Evolutionary conservation across 2,113 vertebrate species (phyloP), one percentile per base, ranked within the genome.

Genomic region (Panthera uncia): DNA sequence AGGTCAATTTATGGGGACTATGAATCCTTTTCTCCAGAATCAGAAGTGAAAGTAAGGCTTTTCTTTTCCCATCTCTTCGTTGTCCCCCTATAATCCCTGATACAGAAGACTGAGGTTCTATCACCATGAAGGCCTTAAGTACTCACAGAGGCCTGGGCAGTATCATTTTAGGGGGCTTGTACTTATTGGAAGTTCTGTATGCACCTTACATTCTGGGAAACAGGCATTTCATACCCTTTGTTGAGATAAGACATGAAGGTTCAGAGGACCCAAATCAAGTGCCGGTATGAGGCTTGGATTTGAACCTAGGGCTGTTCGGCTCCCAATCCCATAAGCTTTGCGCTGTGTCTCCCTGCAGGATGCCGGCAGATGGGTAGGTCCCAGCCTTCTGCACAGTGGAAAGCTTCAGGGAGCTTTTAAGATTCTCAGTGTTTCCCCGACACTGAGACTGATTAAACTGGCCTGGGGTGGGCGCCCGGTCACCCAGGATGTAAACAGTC

Each of bases 361-460:
- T 13, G 25, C 69, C 16, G 0, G 5, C 16, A 15, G 13, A 36
- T 11, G 8, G 36, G 33, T 3, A 0, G 45, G 48, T 16, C 15
- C 66, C 74, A 68, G 87, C 14, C 19, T 57, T 63, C 29, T 3
- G 48, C 74, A 29, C 1, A 2, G 21, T 1, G 5, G 66, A 33
- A 38, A 41, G 27, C 15, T 33, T 31, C 33, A 0, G 36, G 23
- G 31, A 65, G 8, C 33, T 14, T 78, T 48, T 33, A 83, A 48
- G 50, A n/a, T 12, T 38, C 15, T 3, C 15, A 8, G 19, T 5
- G 5, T 7, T 4, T 0, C 33, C 38, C 8, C 3, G 50, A n/a
- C 36, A 36, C 36, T 36, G 80, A 71, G 61, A 38, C 48, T 4
- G 23, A 55, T 48, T 36, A 45, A 52, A 27, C 4, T 5, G 25